A percentile compares a stretch with the other conserved stretches of the same genome.
These are phyloP conservation scores for Entomyzon cyanotis DNA, from an alignment of 2,113 vertebrate species.

Conservation along the genomic window DNA sequence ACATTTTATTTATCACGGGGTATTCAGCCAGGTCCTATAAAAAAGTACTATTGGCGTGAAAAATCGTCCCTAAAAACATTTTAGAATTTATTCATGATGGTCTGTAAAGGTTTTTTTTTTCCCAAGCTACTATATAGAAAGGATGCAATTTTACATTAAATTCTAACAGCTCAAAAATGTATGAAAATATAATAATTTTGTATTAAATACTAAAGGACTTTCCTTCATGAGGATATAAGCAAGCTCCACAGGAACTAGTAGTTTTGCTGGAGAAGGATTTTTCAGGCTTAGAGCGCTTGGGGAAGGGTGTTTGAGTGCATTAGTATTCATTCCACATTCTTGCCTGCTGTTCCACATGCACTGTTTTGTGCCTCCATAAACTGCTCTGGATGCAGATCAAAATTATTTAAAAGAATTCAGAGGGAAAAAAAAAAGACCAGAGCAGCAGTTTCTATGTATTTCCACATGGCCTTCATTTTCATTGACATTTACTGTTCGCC, in stretches of 20 bases:
- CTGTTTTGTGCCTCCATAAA: conserved; percentile 42
- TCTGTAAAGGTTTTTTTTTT: background rate
- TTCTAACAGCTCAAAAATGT: background rate
- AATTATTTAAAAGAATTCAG: conserved; percentile 50
- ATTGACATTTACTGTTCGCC: conserved; percentile 28
- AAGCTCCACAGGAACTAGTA: background rate
- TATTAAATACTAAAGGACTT: conserved; percentile 17
- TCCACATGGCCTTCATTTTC: conserved; percentile 30
- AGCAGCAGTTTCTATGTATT: conserved; percentile 33
- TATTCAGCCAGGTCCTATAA: background rate
- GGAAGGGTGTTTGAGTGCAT: conserved; percentile 12
- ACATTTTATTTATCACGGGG: background rate
- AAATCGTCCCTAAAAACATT: conserved; percentile 1
- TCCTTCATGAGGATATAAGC: background rate
- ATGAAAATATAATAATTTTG: conserved; percentile 26
- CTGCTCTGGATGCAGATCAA: conserved; percentile 46
- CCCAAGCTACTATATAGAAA: background rate
- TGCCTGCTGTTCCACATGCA: conserved; percentile 45
- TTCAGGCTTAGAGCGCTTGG: conserved; percentile 32
- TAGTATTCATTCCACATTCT: conserved; percentile 48
- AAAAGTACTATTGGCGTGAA: background rate
- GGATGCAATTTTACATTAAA: conserved; percentile 3
- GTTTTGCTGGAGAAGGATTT: conserved; percentile 44
- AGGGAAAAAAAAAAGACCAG: background rate
- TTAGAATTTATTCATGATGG: background rate